Evolutionary conservation across 1,140 invertebrate species (phyloP), one percentile per base, ranked within the genome.

Genomic region (Glomeris maerens): DNA sequence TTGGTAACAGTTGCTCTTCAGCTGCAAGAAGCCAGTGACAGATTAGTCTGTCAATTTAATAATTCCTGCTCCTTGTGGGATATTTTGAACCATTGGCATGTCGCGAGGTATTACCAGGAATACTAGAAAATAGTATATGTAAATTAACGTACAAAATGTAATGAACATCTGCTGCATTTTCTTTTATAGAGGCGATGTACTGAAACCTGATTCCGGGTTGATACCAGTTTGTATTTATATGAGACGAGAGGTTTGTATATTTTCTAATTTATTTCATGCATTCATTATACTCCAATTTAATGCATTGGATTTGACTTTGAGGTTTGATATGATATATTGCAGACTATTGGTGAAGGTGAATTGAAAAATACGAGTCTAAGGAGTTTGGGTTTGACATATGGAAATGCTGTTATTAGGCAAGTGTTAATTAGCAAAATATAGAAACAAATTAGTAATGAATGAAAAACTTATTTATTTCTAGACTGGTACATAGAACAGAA

Each of bases 301-400:
- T 17, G 17, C 10, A 36, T 17, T n/a, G n/a, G n/a, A n/a, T n/a
- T n/a, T 67, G 53, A 52, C 2, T 29, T 50, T 47, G 20, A 38
- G 13, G 1, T 50, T 44, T 40, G 23, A 31, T 38, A 27, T 52
- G 46, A 31, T 48, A 39, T 5, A 27, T 3, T 57, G 4, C 28
- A 65, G 63, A 57, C 88, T 17, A 74, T 73, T 60, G 84, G 84
- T 4, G 60, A 68, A 59, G 60, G 72, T 40, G 70, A 76, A 17
- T 68, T 89, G 28, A 68, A 74, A 59, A 67, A 68, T 38, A 83
- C 78, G 27, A 80, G 79, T 2, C 69, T 89, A 14, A 75, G 77
- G 55, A 78, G 76, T 23, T 64, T 91, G 31, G 86, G 84, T 5
- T 67, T 89, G 27, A 78, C 78, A 22, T 72, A 75, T 52, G 85